These are phyloP conservation scores for Atrichornis clamosus DNA, from an alignment of 2,113 vertebrate species.

Conservation along the genomic window DNA sequence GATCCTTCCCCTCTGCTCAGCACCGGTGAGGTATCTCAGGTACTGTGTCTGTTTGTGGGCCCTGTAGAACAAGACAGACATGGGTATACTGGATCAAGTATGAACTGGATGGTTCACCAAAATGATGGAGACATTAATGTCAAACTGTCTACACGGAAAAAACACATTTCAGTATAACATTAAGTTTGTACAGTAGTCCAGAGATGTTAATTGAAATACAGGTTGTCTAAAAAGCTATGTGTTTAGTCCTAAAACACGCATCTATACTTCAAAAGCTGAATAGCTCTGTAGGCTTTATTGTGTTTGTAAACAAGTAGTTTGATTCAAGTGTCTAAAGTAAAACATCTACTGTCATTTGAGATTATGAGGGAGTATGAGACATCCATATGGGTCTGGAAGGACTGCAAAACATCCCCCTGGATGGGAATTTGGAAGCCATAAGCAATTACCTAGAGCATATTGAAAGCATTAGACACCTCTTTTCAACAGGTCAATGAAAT, in stretches of 20 bases:
- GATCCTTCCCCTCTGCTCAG: not conserved
- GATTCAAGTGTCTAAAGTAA: not conserved
- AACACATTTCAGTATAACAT: not conserved
- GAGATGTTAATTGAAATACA: not conserved
- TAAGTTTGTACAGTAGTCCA: not conserved
- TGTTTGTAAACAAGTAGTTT: not conserved
- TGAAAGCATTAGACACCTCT: not conserved
- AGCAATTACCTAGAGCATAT: not conserved
- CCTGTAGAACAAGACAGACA: not conserved
- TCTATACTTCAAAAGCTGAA: not conserved
- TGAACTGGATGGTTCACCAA: not conserved
- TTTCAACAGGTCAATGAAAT: not conserved
- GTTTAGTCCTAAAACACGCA: not conserved
- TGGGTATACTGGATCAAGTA: too few relatives aligned
- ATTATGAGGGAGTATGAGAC: not conserved
- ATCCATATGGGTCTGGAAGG: not conserved
- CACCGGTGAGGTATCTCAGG: not conserved
- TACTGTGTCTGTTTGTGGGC: not conserved
- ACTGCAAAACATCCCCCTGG: not conserved
- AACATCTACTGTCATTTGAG: not conserved
- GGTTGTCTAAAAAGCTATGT: accelerated
- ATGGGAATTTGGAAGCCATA: not conserved
- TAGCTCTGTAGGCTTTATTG: not conserved
- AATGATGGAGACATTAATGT: not conserved
- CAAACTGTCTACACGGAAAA: not conserved